Conservation (phyloP, 1,140 invertebrate genomes). For the Gonioctena quinquepunctata region DNA sequence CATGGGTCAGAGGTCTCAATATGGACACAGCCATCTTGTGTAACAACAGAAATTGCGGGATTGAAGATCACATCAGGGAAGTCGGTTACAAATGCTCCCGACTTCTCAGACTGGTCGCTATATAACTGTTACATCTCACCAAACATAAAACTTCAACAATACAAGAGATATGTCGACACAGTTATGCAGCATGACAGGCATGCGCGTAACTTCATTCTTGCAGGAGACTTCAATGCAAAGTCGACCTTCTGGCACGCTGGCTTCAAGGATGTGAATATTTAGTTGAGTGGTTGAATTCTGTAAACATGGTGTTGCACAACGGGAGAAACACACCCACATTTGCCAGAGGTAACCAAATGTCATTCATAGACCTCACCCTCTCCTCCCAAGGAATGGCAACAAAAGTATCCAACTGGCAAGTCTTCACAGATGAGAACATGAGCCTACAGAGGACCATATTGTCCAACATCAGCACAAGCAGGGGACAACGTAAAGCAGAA, state of each 20-base stretch:
- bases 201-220: background rate
- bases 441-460: background rate
- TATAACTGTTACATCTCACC: background rate
- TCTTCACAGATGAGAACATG: background rate
- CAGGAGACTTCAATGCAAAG: constrained; percentile 19
- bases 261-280: constrained; percentile 6
- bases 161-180: background rate
- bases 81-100: background rate
- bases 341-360: background rate
- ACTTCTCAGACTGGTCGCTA: background rate
- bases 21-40: background rate
- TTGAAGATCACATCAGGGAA: background rate
- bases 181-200: background rate
- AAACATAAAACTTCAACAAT: background rate
- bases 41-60: background rate
- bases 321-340: background rate
- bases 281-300: constrained; percentile 8
- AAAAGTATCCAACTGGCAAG: background rate
- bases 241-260: constrained; percentile 8
- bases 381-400: background rate
- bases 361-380: background rate
- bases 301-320: background rate
- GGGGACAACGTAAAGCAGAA: background rate
- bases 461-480: background rate
- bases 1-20: background rate